Percentiles rank a stretch among this genome's conserved stretches.
phyloP scores from a whole-genome alignment of 1,140 invertebrate genomes.

The Cydia amplana region DNA sequence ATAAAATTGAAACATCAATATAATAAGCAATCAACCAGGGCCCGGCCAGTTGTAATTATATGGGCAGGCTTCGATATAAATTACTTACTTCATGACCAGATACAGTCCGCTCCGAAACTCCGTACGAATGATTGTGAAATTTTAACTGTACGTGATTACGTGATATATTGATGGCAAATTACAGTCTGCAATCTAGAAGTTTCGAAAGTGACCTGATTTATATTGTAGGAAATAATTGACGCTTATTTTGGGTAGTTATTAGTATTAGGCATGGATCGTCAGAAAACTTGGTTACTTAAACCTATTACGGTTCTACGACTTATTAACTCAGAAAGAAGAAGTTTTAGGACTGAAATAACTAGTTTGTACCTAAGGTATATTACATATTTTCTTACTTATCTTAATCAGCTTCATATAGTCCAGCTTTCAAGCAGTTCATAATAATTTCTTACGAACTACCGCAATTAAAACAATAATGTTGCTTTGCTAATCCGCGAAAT shows the following conservation, averaged over 20 bases:
- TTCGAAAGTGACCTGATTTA: conserved; percentile 14
- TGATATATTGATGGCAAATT: conserved; percentile 31
- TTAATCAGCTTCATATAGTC: too few relatives aligned
- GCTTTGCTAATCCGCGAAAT: too few relatives aligned
- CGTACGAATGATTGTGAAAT: conserved; percentile 34
- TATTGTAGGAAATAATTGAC: background rate
- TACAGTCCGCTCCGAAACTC: conserved; percentile 67
- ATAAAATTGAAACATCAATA: conserved; percentile 80
- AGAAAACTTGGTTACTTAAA: background rate
- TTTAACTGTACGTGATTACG: conserved; percentile 27
- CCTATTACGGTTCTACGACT: too few relatives aligned
- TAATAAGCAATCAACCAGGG: conserved; percentile 77
- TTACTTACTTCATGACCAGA: conserved; percentile 58
- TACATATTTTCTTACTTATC: too few relatives aligned
- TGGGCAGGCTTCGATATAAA: conserved; percentile 72
- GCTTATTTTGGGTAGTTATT: background rate
- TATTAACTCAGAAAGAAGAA: too few relatives aligned
- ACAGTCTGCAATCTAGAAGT: conserved; percentile 1
- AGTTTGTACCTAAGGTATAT: too few relatives aligned
- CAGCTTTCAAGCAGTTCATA: too few relatives aligned
- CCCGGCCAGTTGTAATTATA: conserved; percentile 74
- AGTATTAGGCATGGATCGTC: background rate
- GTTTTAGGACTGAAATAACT: too few relatives aligned
- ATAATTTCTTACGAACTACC: too few relatives aligned
- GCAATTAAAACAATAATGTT: too few relatives aligned